Percentiles rank a stretch among this genome's conserved stretches.
These are phyloP conservation scores for Danionella cerebrum DNA, from an alignment of 2,113 vertebrate species.

Conservation along the genomic window DNA sequence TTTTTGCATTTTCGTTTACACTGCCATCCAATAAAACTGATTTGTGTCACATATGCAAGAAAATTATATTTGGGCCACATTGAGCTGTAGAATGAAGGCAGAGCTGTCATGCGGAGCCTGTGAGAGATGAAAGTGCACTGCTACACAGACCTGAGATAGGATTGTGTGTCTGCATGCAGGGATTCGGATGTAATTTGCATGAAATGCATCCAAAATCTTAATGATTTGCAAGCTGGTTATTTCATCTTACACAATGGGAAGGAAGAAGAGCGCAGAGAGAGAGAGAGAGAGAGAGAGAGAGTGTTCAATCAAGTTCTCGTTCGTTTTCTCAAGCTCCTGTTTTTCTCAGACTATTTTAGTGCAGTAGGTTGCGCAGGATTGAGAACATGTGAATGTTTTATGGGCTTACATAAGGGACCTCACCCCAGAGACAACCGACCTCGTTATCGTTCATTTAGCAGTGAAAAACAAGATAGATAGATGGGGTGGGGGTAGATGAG, in stretches of 20 bases:
- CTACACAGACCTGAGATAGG: slow-evolving; percentile 10
- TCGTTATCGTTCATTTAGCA: slow-evolving; percentile 33
- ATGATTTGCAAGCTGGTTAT: slow-evolving; percentile 26
- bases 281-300: background rate
- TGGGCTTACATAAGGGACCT: slow-evolving; percentile 30
- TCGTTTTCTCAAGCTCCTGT: slow-evolving; percentile 4
- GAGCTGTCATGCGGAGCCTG: background rate
- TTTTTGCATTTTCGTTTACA: background rate
- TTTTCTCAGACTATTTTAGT: slow-evolving; percentile 15
- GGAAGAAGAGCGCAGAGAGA: background rate
- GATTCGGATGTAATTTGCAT: slow-evolving; percentile 16
- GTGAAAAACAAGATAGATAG: background rate
- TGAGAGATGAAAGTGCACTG: background rate
- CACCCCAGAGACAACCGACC: slow-evolving; percentile 23
- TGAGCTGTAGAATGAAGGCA: background rate
- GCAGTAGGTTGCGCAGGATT: slow-evolving; percentile 16
- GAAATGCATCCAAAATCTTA: slow-evolving; percentile 22
- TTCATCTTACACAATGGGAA: slow-evolving; percentile 17
- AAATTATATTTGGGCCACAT: slow-evolving; percentile 7
- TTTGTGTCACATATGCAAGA: background rate
- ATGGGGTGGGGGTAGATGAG: slow-evolving; percentile 6
- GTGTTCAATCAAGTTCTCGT: slow-evolving; percentile 12
- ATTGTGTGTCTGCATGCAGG: slow-evolving; percentile 3
- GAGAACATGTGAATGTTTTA: slow-evolving; percentile 31
- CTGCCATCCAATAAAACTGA: background rate